Conservation (phyloP, 1,140 invertebrate genomes). For the Drosophila chauvacae region DNA sequence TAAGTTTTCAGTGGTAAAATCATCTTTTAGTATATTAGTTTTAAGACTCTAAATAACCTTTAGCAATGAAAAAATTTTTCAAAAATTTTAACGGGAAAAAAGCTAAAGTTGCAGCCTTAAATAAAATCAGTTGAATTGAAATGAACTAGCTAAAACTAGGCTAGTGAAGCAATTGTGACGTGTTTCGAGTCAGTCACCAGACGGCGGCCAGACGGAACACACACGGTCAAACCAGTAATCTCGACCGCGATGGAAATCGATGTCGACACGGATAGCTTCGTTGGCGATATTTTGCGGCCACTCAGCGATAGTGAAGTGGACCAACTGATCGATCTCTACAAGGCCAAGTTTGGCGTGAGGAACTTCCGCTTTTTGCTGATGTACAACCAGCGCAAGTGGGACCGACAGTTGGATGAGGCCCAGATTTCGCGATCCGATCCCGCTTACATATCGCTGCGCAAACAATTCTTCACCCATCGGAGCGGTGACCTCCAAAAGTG, state of each 20-base stretch:
- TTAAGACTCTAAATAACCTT: too few species aligned
- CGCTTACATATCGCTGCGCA: constrained; percentile 59
- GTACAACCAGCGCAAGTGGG: constrained; percentile 77
- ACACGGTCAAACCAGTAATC: neutral
- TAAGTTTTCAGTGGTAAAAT: too few species aligned
- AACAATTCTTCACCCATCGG: constrained; percentile 68
- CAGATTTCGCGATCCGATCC: constrained; percentile 24
- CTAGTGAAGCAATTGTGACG: constrained; percentile 7
- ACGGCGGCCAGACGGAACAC: neutral
- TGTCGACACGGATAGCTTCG: constrained; percentile 44
- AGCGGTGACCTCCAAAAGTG: constrained; percentile 57
- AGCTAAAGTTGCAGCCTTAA: constrained; percentile 5
- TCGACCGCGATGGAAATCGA: constrained; percentile 35
- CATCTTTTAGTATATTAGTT: too few species aligned
- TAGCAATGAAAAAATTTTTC: too few species aligned
- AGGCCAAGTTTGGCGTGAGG: constrained; percentile 45
- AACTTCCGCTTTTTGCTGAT: constrained; percentile 74
- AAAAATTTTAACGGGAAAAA: too few species aligned
- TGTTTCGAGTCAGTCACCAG: constrained; percentile 21
- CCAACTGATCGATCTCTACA: constrained; percentile 67
- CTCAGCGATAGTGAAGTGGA: constrained; percentile 65
- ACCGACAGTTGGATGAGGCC: constrained; percentile 54
- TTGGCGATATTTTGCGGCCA: constrained; percentile 62
- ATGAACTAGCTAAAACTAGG: constrained; percentile 41
- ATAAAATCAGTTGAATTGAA: constrained; percentile 66